Conservation (phyloP, 2,797 vertebrate genomes). For the Cossypha heuglini region DNA sequence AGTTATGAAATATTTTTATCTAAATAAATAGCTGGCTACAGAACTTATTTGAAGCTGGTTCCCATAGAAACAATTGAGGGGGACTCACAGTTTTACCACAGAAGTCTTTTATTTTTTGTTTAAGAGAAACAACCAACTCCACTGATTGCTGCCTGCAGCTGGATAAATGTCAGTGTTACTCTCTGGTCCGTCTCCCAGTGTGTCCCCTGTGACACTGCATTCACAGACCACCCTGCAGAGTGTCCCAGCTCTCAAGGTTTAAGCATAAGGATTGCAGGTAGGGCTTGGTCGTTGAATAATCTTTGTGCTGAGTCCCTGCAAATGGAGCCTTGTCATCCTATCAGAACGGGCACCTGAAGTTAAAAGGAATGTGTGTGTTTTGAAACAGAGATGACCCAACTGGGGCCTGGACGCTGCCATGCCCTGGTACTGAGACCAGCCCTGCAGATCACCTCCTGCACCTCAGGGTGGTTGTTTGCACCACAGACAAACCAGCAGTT, state of each 20-base stretch:
- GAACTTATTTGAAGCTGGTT: background rate
- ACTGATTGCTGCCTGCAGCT: background rate
- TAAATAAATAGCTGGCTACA: background rate
- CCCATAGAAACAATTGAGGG: conserved; percentile 4
- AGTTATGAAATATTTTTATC: background rate
- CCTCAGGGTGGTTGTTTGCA: background rate
- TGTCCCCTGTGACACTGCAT: too few relatives aligned
- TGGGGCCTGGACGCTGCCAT: accelerated
- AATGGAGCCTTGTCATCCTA: accelerated
- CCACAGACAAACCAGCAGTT: background rate
- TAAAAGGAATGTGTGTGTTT: background rate
- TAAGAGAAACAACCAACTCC: background rate
- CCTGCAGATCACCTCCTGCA: background rate
- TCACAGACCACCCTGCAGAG: background rate
- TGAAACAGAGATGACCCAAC: background rate
- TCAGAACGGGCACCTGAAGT: background rate
- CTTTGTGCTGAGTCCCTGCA: background rate
- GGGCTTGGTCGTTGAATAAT: background rate
- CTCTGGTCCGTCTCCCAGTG: background rate
- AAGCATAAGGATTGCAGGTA: background rate
- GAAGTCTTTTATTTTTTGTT: background rate
- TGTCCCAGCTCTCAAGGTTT: background rate
- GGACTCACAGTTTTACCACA: background rate
- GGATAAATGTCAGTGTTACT: background rate
- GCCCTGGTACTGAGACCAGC: background rate